These are phyloP conservation scores for Ornithoptera priamus DNA, from an alignment of 2,888 invertebrate species.

Conservation along the genomic window DNA sequence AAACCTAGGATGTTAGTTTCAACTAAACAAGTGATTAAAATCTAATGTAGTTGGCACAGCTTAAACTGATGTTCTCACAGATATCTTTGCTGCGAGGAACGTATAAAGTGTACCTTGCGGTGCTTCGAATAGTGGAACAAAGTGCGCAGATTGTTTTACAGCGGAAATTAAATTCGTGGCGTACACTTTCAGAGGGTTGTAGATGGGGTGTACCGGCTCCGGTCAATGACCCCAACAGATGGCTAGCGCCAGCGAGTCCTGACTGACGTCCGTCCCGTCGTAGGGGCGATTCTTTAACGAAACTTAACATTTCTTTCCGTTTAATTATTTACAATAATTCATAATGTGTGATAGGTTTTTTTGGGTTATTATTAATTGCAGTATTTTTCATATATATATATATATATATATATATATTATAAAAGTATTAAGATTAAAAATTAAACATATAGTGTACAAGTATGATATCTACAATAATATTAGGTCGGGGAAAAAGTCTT, in stretches of 20 bases:
- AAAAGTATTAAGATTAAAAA: no score
- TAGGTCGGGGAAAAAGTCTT: no score
- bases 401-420: no score
- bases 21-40: no score
- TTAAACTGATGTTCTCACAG: conserved; percentile 14
- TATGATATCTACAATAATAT: no score
- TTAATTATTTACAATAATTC: no score
- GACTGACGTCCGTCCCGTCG: conserved; percentile 9
- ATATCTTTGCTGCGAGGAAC: neutral
- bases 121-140: conserved; percentile 14
- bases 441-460: no score
- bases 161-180: conserved; percentile 39
- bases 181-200: conserved; percentile 44
- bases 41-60: neutral
- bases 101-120: conserved; percentile 6
- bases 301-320: conserved; percentile 2
- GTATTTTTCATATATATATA: no score
- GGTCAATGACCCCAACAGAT: conserved; percentile 68
- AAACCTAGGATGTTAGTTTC: no score
- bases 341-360: no score
- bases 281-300: conserved; percentile 11
- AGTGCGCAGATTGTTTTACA: conserved; percentile 32
- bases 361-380: no score
- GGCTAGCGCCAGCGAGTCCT: conserved; percentile 32
- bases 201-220: conserved; percentile 47